Evolutionary conservation across 2,888 invertebrate species (phyloP).

Genomic region (Empis stercorea): DNA sequence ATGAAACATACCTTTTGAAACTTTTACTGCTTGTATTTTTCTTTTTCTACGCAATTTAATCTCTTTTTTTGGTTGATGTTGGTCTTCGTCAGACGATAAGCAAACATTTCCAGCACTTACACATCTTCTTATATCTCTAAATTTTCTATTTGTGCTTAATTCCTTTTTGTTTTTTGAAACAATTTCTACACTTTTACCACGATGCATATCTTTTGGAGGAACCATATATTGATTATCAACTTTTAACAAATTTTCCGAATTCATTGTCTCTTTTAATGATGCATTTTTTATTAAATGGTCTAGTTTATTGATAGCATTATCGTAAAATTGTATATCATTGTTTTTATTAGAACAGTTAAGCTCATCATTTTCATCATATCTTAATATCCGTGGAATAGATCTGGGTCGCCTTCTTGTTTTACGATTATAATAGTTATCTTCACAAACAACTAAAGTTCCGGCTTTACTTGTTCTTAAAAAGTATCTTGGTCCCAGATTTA

Average conservation of each 20-base stretch:
- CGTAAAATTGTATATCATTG: background rate
- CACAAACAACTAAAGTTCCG: constrained; percentile 40
- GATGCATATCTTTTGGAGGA: background rate
- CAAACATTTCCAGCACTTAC: constrained; percentile 3
- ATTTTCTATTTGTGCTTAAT: background rate
- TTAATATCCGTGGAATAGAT: background rate
- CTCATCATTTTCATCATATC: background rate
- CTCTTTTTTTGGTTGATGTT: background rate
- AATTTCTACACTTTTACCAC: background rate
- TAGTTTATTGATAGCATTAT: background rate
- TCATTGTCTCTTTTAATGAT: background rate
- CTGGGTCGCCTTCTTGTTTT: constrained; percentile 24
- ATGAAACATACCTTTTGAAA: background rate
- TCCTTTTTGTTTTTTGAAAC: background rate
- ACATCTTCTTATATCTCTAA: background rate
- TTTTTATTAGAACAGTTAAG: background rate
- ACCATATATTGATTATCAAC: background rate
- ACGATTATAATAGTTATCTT: constrained; percentile 35
- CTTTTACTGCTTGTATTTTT: background rate
- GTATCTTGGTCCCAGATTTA: constrained; percentile 30
- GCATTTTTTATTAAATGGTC: background rate
- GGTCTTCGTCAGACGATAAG: background rate
- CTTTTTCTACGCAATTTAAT: background rate
- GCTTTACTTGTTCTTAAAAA: constrained; percentile 40
- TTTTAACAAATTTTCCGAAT: background rate